A percentile compares a stretch with the other conserved stretches of the same genome.
Evolutionary conservation across 1,140 invertebrate species (phyloP).

Genomic region (Phocides pigmalion): DNA sequence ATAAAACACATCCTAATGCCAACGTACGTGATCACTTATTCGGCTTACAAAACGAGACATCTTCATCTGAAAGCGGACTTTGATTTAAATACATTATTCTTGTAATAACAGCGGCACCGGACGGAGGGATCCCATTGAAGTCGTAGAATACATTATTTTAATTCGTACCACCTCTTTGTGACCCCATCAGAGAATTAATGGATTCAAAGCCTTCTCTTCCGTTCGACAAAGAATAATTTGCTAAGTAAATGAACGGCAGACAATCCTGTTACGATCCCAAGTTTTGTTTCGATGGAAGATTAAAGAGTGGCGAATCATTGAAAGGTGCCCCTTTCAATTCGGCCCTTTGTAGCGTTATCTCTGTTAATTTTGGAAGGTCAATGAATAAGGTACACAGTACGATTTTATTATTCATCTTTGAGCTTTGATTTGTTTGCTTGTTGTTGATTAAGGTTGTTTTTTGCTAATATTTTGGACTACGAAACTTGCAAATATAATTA

Average conservation of each 20-base stretch:
- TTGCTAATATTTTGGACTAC: slow-evolving; percentile 18
- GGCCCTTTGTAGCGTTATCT: slow-evolving; percentile 74
- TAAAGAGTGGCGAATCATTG: slow-evolving; percentile 78
- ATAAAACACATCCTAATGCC: slow-evolving; percentile 82
- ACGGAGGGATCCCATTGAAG: slow-evolving; percentile 78
- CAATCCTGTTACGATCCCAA: slow-evolving; percentile 76
- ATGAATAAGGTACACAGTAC: slow-evolving; percentile 72
- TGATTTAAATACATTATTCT: slow-evolving; percentile 84
- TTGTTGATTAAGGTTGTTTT: slow-evolving; percentile 41
- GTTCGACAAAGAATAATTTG: slow-evolving; percentile 83
- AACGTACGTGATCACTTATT: slow-evolving; percentile 81
- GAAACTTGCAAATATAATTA: background rate
- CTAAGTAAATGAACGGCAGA: slow-evolving; percentile 82
- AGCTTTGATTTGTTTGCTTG: slow-evolving; percentile 47
- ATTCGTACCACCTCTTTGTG: slow-evolving; percentile 81
- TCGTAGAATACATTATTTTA: slow-evolving; percentile 83
- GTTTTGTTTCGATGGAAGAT: slow-evolving; percentile 81
- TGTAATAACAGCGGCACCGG: slow-evolving; percentile 78
- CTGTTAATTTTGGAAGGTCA: slow-evolving; percentile 77
- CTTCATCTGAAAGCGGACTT: slow-evolving; percentile 80
- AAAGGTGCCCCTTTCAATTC: slow-evolving; percentile 72
- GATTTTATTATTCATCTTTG: slow-evolving; percentile 68
- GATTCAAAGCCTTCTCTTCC: slow-evolving; percentile 81
- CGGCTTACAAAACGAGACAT: slow-evolving; percentile 75
- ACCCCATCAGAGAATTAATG: slow-evolving; percentile 81